phyloP scores from a whole-genome alignment of 2,113 vertebrate species.

The Galbula dea region DNA sequence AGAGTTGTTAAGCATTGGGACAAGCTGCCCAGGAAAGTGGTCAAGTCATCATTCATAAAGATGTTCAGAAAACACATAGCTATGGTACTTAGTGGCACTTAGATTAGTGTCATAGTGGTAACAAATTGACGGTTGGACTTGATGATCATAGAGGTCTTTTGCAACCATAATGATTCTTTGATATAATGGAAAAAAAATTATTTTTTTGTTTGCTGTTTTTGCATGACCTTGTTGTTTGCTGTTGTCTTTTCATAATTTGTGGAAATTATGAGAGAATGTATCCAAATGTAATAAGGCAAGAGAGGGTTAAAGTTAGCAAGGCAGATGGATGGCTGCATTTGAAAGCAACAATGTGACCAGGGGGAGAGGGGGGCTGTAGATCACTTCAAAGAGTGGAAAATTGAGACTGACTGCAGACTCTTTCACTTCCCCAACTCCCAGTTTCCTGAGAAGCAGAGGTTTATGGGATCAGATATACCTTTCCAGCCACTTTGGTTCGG shows the following conservation, averaged over 20 bases:
- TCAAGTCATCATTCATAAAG: no score
- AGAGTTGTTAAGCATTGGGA: no score
- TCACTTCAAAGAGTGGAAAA: neutral
- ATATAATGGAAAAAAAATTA: fast-evolving
- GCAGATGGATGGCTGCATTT: neutral
- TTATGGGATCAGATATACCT: neutral
- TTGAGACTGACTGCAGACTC: neutral
- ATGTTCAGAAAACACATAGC: no score
- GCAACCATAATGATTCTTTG: no score
- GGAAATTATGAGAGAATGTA: neutral
- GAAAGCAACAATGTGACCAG: neutral
- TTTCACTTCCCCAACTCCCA: neutral
- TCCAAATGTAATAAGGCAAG: neutral
- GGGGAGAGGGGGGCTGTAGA: neutral
- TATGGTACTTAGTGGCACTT: no score
- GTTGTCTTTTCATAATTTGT: neutral
- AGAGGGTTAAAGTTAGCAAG: neutral
- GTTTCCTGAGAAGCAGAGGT: neutral
- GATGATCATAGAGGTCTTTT: no score
- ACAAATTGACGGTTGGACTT: no score
- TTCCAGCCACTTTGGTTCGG: neutral
- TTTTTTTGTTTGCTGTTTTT: neutral
- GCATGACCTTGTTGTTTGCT: neutral
- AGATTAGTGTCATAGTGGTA: no score
- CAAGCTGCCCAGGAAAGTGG: no score